Evolutionary conservation across 2,797 vertebrate species (phyloP), one percentile per base, ranked within the genome.

Genomic region (Remorina albescens): DNA sequence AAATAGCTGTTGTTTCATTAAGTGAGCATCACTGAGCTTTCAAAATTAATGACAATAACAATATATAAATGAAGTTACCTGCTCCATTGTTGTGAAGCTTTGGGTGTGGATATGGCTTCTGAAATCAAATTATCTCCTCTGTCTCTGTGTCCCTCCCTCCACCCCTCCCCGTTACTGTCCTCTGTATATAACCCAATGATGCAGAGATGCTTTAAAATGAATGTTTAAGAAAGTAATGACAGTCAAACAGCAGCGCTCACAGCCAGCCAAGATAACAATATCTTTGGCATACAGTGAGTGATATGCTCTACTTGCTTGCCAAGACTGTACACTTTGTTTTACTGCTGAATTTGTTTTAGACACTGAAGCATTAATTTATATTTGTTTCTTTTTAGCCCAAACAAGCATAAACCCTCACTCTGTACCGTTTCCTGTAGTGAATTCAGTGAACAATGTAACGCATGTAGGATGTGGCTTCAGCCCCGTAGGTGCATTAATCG

Each of bases 211-310:
- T 67, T 28, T 78, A 54, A 83, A 84, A 80, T 77, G 9, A 58
- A 69, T 84, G 67, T 76, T 80, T 76, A 69, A 44, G 65, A 62
- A 84, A 77, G 73, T 68, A 79, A 84, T 82, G 72, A 76, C 68
- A 71, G 30, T 74, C 53, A 77, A 81, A 80, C 54, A 60, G 67
- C 42, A n/a, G 28, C 41, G 39, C 7, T 62, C 46, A 30, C 56
- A 55, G 71, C 76, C 73, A 71, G 70, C n/a, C 67, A 72, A 76
- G 57, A 68, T 65, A 69, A 69, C 65, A 64, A 30, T 66, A 15
- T 72, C 42, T 76, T 71, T 60, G 70, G 59, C 74, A 69, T 12
- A 56, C 67, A 58, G 64, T 34, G 15, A 46, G 21, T 4, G 30
- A 64, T 53, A 23, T 59, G 67, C 50, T 81, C 63, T 28, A 18